Percentiles rank a stretch among this genome's conserved stretches.
Evolutionary conservation across 2,888 invertebrate species (phyloP).

Genomic region (Erebia palarica): DNA sequence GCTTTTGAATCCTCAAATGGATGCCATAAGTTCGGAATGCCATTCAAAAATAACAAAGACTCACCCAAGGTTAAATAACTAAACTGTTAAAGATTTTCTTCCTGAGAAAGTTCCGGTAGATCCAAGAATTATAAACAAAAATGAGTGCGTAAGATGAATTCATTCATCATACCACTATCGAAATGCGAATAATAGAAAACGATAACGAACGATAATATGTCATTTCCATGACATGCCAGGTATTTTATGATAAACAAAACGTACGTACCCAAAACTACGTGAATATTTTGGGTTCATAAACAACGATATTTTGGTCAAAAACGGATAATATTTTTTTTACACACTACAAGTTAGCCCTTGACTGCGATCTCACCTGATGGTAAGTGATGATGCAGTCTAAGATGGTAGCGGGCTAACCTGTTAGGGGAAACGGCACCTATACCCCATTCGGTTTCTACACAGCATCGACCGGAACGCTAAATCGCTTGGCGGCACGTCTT

Average conservation of each 20-base stretch:
- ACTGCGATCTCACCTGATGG: no score
- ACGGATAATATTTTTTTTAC: background rate
- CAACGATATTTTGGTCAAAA: constrained; percentile 10
- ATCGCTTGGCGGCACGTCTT: no score
- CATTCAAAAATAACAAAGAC: background rate
- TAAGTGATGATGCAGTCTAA: no score
- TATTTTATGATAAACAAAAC: constrained; percentile 23
- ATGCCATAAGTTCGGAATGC: no score
- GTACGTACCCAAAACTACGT: background rate
- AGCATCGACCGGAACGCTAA: no score
- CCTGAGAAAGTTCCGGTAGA: background rate
- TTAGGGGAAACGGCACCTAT: no score
- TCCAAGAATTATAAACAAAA: constrained; percentile 8
- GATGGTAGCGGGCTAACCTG: no score
- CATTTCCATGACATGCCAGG: constrained; percentile 24
- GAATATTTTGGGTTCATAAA: constrained; percentile 14
- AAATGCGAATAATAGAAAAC: constrained; percentile 7
- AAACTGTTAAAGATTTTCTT: background rate
- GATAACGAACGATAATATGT: constrained; percentile 24
- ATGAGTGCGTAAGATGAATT: constrained; percentile 12
- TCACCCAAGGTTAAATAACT: background rate
- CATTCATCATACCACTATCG: constrained; percentile 21
- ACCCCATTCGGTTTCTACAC: no score
- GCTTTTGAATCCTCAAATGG: no score
- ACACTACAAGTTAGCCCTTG: no score